Evolutionary conservation across 2,888 invertebrate species (phyloP).

Genomic region (Polymixis lichenea): DNA sequence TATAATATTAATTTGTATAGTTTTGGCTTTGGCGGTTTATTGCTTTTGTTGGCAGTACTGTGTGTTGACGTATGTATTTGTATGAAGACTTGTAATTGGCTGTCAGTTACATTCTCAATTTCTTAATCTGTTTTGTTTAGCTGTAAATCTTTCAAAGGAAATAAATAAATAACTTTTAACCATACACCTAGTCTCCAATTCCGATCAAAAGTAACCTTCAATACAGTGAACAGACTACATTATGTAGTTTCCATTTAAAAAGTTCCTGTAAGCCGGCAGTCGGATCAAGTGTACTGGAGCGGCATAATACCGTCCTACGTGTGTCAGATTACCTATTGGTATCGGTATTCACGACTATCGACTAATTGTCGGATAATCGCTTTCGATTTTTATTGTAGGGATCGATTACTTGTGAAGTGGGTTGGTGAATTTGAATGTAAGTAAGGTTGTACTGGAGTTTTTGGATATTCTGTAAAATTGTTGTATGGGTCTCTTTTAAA

Average conservation of each 20-base stretch:
- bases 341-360: slow-evolving; percentile 55
- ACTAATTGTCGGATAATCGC: slow-evolving; percentile 65
- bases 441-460: neutral
- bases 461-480: neutral
- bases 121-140: too few relatives aligned
- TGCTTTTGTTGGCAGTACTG: too few relatives aligned
- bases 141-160: too few relatives aligned
- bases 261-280: slow-evolving; percentile 51
- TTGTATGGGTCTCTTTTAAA: neutral
- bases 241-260: slow-evolving; percentile 58
- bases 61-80: too few relatives aligned
- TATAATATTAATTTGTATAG: too few relatives aligned
- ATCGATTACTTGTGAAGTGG: slow-evolving; percentile 46
- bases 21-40: too few relatives aligned
- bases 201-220: slow-evolving; percentile 28
- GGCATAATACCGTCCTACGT: slow-evolving; percentile 62
- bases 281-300: slow-evolving; percentile 63
- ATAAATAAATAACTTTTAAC: neutral
- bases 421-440: slow-evolving; percentile 12
- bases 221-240: slow-evolving; percentile 33
- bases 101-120: too few relatives aligned
- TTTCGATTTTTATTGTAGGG: slow-evolving; percentile 57
- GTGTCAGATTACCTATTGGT: slow-evolving; percentile 64
- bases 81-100: too few relatives aligned
- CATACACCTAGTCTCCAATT: neutral